phyloP scores from a whole-genome alignment of 1,140 invertebrate genomes.

The Venturia canescens region DNA sequence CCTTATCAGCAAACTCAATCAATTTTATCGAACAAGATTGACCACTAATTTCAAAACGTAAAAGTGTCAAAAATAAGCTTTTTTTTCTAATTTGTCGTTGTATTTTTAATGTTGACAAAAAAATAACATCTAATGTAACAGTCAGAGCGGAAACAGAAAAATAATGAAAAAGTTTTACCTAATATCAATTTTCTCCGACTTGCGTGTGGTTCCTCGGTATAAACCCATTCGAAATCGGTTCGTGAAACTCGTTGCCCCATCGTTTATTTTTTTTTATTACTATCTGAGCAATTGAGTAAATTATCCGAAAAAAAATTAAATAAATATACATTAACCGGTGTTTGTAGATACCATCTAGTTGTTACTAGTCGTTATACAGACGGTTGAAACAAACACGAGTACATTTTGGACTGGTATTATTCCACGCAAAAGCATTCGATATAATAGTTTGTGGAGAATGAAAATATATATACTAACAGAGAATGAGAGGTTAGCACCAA shows the following conservation, averaged over 20 bases:
- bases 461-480: background rate
- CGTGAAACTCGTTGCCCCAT: slow-evolving; percentile 94
- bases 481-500: slow-evolving; percentile 35
- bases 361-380: too few species aligned
- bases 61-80: background rate
- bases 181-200: slow-evolving; percentile 95
- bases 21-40: slow-evolving; percentile 5
- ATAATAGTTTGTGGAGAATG: background rate
- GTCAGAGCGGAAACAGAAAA: slow-evolving; percentile 25
- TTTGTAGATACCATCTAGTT: background rate
- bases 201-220: slow-evolving; percentile 99
- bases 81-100: background rate
- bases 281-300: background rate
- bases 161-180: slow-evolving; percentile 77
- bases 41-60: background rate
- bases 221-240: slow-evolving; percentile 96
- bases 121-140: slow-evolving; percentile 25
- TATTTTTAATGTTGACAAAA: background rate
- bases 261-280: background rate
- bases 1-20: background rate
- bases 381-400: background rate
- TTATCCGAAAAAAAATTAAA: background rate
- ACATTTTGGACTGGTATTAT: slow-evolving; percentile 19
- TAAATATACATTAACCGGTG: background rate
- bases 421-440: background rate